Conservation (phyloP, 1,140 invertebrate genomes). For the Archivesica marissinica region DNA sequence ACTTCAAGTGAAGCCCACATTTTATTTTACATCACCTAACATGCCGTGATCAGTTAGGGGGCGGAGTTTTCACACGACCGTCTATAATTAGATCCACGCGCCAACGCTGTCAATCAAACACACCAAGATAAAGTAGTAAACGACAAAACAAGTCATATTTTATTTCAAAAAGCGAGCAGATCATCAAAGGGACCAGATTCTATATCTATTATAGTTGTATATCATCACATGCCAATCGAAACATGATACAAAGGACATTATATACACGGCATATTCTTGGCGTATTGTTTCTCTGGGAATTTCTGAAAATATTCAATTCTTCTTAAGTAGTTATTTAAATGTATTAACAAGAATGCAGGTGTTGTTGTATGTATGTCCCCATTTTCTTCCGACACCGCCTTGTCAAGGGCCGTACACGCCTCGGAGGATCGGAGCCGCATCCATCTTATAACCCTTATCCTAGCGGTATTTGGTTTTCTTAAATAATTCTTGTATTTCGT, state of each 20-base stretch:
- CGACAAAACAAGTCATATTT: slow-evolving; percentile 4
- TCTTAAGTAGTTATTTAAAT: too few species aligned
- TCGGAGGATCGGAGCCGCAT: too few species aligned
- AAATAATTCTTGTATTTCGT: too few species aligned
- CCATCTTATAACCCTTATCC: too few species aligned
- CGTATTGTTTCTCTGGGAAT: too few species aligned
- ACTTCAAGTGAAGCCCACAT: background rate
- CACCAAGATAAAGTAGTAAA: slow-evolving; percentile 19
- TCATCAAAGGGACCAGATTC: background rate
- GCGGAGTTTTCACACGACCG: slow-evolving; percentile 56
- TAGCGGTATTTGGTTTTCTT: too few species aligned
- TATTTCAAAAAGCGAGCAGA: slow-evolving; percentile 15
- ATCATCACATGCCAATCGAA: slow-evolving; percentile 7
- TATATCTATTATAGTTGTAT: background rate
- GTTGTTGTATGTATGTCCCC: too few species aligned
- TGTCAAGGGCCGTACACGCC: too few species aligned
- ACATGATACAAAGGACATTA: background rate
- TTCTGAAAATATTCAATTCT: too few species aligned
- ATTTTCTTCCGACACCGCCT: too few species aligned
- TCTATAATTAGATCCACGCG: slow-evolving; percentile 61
- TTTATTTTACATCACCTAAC: background rate
- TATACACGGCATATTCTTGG: too few species aligned
- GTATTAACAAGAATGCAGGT: too few species aligned
- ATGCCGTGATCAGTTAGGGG: background rate
- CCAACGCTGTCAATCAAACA: slow-evolving; percentile 49